Conservation (phyloP, 2,797 vertebrate genomes). For the Gymnopithys bicolor region DNA sequence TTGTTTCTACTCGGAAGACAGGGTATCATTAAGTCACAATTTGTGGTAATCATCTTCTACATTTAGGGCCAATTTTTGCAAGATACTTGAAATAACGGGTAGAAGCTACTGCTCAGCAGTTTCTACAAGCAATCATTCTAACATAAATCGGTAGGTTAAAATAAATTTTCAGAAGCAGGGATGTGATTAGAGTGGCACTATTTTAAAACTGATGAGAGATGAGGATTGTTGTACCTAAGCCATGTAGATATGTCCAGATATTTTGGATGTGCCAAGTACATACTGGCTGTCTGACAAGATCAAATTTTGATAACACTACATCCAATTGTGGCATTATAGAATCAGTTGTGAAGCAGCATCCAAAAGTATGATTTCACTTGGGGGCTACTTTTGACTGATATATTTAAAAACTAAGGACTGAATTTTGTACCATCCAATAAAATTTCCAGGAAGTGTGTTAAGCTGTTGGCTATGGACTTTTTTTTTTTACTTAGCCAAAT, state of each 20-base stretch:
- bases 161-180: not conserved
- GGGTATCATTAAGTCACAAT: conserved; percentile 43
- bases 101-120: not conserved
- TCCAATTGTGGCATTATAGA: not conserved
- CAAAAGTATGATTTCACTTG: not conserved
- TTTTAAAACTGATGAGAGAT: not conserved
- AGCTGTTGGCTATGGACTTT: not conserved
- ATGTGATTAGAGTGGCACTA: not conserved
- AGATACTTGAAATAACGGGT: conserved; percentile 23
- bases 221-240: not conserved
- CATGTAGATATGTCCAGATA: not conserved
- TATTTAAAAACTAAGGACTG: not conserved
- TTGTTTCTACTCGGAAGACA: conserved; percentile 33
- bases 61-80: conserved; percentile 18
- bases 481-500: not conserved
- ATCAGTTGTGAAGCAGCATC: not conserved
- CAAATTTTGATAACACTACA: not conserved
- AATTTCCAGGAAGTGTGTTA: not conserved
- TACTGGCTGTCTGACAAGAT: not conserved
- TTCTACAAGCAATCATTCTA: conserved; percentile 6
- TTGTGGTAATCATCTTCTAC: conserved; percentile 32
- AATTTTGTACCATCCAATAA: not conserved
- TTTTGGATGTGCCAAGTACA: not conserved
- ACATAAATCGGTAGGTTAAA: not conserved
- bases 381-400: not conserved